phyloP scores from a whole-genome alignment of 2,113 vertebrate genomes.

The Tupaia chinensis region DNA sequence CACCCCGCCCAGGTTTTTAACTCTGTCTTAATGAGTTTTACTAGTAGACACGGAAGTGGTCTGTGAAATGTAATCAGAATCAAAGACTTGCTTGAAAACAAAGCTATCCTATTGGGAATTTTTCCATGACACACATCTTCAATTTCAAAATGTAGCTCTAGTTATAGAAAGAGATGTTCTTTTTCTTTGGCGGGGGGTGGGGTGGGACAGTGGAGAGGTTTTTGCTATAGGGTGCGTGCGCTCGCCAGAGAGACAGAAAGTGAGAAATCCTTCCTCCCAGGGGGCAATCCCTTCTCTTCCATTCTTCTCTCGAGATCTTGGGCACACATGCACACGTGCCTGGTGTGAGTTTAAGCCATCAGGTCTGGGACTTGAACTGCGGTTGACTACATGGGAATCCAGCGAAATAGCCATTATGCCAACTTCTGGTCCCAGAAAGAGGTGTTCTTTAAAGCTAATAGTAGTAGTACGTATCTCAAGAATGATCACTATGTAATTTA shows the following conservation, averaged over 20 bases:
- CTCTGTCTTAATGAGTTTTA: background rate
- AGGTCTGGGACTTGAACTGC: too few relatives aligned
- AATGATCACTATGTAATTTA: background rate
- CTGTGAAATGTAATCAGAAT: background rate
- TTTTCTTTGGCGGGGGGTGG: background rate
- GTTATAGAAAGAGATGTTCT: conserved; percentile 5
- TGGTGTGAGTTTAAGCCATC: too few relatives aligned
- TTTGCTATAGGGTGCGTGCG: too few relatives aligned
- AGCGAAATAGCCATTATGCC: too few relatives aligned
- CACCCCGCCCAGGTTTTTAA: background rate
- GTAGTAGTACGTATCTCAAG: background rate
- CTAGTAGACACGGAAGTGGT: background rate
- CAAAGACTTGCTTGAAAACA: background rate
- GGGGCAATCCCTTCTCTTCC: too few relatives aligned
- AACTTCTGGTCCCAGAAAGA: background rate
- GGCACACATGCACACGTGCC: too few relatives aligned
- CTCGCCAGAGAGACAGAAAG: too few relatives aligned
- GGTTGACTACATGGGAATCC: too few relatives aligned
- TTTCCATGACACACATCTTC: background rate
- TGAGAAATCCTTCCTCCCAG: too few relatives aligned
- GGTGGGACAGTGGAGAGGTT: too few relatives aligned
- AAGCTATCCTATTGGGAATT: background rate
- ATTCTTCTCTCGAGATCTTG: too few relatives aligned
- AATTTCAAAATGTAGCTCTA: background rate
- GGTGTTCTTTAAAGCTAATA: background rate